phyloP scores from a whole-genome alignment of 2,888 invertebrate genomes.

The Mycogona germanica region DNA sequence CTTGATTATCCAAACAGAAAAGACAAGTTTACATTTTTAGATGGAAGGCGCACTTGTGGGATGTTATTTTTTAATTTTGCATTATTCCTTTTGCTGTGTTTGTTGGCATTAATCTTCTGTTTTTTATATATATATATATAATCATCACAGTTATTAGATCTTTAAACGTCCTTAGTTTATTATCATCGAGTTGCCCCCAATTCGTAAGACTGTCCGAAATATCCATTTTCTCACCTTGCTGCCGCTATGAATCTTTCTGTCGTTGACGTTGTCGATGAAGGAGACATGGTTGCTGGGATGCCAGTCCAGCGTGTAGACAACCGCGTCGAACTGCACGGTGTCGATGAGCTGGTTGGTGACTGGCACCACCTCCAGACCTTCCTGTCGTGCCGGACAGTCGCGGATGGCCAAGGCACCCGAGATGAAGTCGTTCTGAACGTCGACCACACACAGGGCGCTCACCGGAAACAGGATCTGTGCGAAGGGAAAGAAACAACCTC shows the following conservation, averaged over 20 bases:
- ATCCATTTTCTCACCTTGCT: too few species aligned
- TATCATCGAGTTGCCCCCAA: too few species aligned
- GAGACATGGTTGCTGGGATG: slow-evolving; percentile 93
- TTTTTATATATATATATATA: too few species aligned
- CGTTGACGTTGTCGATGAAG: slow-evolving; percentile 81
- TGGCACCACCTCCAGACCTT: slow-evolving; percentile 79
- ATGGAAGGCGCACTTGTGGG: too few species aligned
- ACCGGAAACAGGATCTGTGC: slow-evolving; percentile 59
- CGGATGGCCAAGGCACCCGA: slow-evolving; percentile 85
- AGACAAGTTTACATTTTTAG: too few species aligned
- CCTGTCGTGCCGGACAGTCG: slow-evolving; percentile 82
- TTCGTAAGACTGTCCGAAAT: too few species aligned
- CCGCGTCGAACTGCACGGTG: slow-evolving; percentile 66
- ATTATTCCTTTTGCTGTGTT: too few species aligned
- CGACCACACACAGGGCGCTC: slow-evolving; percentile 81
- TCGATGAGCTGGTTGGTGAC: slow-evolving; percentile 78
- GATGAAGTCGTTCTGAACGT: slow-evolving; percentile 98
- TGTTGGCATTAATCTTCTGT: too few species aligned
- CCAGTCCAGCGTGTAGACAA: slow-evolving; percentile 94
- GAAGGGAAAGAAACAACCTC: slow-evolving; percentile 14
- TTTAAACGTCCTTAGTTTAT: too few species aligned
- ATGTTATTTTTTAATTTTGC: too few species aligned
- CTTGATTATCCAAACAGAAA: too few species aligned
- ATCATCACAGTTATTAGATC: too few species aligned
- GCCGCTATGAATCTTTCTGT: slow-evolving; percentile 56